Conservation (phyloP, 2,888 invertebrate genomes). For the Conistra vaccinii region DNA sequence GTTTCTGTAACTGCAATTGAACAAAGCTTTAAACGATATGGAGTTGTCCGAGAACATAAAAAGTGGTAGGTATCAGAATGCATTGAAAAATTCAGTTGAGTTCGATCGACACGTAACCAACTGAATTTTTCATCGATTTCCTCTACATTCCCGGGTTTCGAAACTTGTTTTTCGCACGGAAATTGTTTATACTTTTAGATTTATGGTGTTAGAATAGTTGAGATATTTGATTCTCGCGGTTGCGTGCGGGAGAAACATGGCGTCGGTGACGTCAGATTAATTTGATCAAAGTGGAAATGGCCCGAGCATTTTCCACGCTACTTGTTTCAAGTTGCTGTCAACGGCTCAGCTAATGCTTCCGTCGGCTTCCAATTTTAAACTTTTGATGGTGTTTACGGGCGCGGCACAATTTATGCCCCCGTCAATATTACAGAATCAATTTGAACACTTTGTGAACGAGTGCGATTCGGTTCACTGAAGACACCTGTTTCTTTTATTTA, state of each 20-base stretch:
- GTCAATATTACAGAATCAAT: constrained; percentile 76
- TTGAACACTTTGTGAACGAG: constrained; percentile 60
- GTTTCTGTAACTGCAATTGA: not conserved
- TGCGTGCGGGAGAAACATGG: constrained; percentile 73
- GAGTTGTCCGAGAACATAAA: constrained; percentile 13
- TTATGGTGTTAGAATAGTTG: constrained; percentile 62
- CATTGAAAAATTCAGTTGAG: constrained; percentile 12
- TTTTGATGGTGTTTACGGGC: constrained; percentile 86
- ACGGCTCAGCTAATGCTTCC: constrained; percentile 88
- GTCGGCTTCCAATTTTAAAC: constrained; percentile 87
- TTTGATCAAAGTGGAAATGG: constrained; percentile 88
- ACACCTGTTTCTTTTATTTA: constrained; percentile 63
- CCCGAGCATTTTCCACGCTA: constrained; percentile 84
- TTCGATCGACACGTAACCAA: constrained; percentile 30
- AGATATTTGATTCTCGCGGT: constrained; percentile 72
- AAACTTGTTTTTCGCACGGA: constrained; percentile 37
- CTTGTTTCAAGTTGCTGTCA: constrained; percentile 87
- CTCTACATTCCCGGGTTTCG: constrained; percentile 17
- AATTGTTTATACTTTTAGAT: constrained; percentile 62
- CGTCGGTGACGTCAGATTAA: constrained; percentile 83
- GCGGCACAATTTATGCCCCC: constrained; percentile 77
- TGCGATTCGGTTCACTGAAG: constrained; percentile 55
- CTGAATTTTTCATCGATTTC: constrained; percentile 39
- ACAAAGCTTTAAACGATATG: not conserved
- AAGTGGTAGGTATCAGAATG: constrained; percentile 2